These are phyloP conservation scores for Meteorus colon DNA, from an alignment of 2,888 invertebrate species.

Conservation along the genomic window DNA sequence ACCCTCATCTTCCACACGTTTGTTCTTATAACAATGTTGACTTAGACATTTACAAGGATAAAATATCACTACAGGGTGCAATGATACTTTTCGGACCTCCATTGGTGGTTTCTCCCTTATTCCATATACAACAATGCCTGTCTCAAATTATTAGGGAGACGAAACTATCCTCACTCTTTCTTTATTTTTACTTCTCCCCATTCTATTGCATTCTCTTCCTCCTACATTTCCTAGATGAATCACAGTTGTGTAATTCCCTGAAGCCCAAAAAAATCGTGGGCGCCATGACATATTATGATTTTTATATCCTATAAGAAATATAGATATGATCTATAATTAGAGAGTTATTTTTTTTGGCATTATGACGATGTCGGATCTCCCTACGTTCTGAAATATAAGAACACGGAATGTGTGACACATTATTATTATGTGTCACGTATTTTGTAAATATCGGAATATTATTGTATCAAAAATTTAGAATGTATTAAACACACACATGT, in stretches of 20 bases:
- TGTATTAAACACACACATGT: neutral
- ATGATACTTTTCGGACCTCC: neutral
- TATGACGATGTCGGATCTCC: neutral
- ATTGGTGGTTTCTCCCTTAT: neutral
- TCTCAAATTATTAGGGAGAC: too few species aligned
- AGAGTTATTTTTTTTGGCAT: neutral
- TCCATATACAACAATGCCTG: too few species aligned
- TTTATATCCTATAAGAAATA: neutral
- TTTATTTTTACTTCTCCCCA: neutral
- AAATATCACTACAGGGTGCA: neutral
- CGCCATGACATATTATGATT: too few species aligned
- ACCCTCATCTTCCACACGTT: neutral
- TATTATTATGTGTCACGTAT: neutral
- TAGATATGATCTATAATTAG: neutral
- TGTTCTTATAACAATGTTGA: conserved; percentile 1
- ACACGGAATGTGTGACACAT: neutral
- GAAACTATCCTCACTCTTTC: too few species aligned
- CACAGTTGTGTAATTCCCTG: too few species aligned
- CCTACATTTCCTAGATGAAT: too few species aligned
- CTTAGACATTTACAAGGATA: neutral
- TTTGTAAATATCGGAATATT: neutral
- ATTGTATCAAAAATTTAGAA: neutral
- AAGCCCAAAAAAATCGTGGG: too few species aligned
- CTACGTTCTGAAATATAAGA: neutral
- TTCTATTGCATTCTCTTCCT: neutral